These are phyloP conservation scores for Drosophila murphyi DNA, from an alignment of 1,140 invertebrate genomes.

Conservation along the genomic window DNA sequence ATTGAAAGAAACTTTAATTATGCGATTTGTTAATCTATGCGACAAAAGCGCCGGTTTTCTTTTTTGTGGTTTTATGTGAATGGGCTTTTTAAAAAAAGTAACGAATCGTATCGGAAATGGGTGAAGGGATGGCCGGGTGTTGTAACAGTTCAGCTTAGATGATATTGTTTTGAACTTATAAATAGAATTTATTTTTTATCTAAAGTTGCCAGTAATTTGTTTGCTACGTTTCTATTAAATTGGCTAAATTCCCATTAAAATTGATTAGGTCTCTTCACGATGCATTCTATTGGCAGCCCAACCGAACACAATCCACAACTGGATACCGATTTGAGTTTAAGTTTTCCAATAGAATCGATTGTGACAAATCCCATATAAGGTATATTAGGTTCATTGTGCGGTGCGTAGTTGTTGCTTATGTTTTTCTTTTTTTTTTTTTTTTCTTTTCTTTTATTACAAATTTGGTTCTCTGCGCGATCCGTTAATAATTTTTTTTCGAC, in stretches of 20 bases:
- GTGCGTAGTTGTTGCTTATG: slow-evolving; percentile 54
- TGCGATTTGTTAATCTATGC: slow-evolving; percentile 36
- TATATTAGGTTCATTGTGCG: slow-evolving; percentile 61
- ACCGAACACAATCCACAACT: not conserved
- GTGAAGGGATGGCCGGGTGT: slow-evolving; percentile 30
- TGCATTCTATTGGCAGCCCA: slow-evolving; percentile 17
- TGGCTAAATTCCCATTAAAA: slow-evolving; percentile 69
- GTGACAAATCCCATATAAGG: slow-evolving; percentile 30
- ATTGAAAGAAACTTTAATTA: slow-evolving; percentile 76
- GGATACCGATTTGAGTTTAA: not conserved
- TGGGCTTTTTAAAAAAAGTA: slow-evolving; percentile 42
- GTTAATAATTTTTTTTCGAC: slow-evolving; percentile 52
- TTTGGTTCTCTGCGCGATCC: slow-evolving; percentile 73
- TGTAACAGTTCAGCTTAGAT: slow-evolving; percentile 52
- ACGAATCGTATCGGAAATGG: slow-evolving; percentile 4
- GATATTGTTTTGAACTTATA: slow-evolving; percentile 52
- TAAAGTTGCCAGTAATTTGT: slow-evolving; percentile 46
- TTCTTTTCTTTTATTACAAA: slow-evolving; percentile 56
- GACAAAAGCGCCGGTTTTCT: slow-evolving; percentile 27
- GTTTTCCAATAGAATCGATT: slow-evolving; percentile 9
- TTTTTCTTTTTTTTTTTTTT: slow-evolving; percentile 11
- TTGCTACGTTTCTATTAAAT: slow-evolving; percentile 70
- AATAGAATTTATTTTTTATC: slow-evolving; percentile 60
- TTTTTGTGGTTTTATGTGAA: slow-evolving; percentile 29
- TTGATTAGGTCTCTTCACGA: slow-evolving; percentile 29